Percentiles rank a stretch among this genome's conserved stretches.
These are phyloP conservation scores for Limnephilus lunatus DNA, from an alignment of 2,888 invertebrate genomes.

Conservation along the genomic window DNA sequence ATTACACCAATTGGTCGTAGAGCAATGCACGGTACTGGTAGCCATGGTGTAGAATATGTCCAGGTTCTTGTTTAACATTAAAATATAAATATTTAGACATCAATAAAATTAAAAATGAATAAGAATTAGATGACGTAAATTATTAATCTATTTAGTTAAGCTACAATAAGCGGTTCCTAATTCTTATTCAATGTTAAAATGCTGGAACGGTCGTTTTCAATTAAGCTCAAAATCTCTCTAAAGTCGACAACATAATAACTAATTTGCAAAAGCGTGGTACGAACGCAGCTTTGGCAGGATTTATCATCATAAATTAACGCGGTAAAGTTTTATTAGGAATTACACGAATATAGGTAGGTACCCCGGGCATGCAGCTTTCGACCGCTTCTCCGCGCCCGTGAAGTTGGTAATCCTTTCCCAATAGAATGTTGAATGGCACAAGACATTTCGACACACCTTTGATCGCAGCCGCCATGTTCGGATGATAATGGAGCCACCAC, in stretches of 20 bases:
- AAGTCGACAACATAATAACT: conserved; percentile 9
- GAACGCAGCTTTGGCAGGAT: conserved; percentile 14
- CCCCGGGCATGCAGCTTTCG: conserved; percentile 33
- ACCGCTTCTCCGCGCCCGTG: conserved; percentile 31
- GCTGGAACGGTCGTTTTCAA: conserved; percentile 10
- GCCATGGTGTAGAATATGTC: background rate
- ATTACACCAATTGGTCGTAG: too few species aligned
- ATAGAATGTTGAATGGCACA: conserved; percentile 54
- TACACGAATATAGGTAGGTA: conserved; percentile 30
- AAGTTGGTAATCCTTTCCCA: conserved; percentile 55
- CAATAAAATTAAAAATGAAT: background rate
- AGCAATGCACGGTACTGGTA: too few species aligned
- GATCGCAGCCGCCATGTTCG: conserved; percentile 58
- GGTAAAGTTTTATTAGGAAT: conserved; percentile 56
- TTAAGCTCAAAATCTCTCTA: background rate
- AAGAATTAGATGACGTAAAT: background rate
- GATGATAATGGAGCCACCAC: conserved; percentile 43
- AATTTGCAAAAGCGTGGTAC: conserved; percentile 22
- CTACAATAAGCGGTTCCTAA: background rate
- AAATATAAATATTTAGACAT: background rate
- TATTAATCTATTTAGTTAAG: background rate
- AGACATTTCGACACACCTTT: conserved; percentile 61
- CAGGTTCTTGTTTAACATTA: background rate
- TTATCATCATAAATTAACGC: conserved; percentile 54
- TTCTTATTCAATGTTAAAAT: background rate